A percentile compares a stretch with the other conserved stretches of the same genome.
These are phyloP conservation scores for Lota lota DNA, from an alignment of 2,113 vertebrate species.

Conservation along the genomic window DNA sequence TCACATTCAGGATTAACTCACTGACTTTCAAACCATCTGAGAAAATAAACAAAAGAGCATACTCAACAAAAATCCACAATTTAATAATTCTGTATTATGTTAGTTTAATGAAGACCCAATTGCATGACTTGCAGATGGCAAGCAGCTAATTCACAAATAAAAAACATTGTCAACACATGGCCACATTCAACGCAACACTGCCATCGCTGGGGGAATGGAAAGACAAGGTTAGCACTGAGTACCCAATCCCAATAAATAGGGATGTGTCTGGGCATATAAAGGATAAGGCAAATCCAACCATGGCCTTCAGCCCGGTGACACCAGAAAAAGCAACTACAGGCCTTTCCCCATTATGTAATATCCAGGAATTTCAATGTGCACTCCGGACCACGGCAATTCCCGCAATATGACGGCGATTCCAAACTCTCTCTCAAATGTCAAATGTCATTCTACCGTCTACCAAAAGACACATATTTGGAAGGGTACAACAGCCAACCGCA, in stretches of 20 bases:
- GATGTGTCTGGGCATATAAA: too few relatives aligned
- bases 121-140: slow-evolving; percentile 26
- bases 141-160: slow-evolving; percentile 25
- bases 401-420: slow-evolving; percentile 24
- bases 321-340: slow-evolving; percentile 24
- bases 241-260: too few relatives aligned
- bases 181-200: slow-evolving; percentile 2
- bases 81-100: slow-evolving; percentile 5
- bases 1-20: slow-evolving; percentile 5
- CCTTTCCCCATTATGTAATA: slow-evolving; percentile 37
- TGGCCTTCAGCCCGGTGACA: slow-evolving; percentile 15
- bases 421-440: slow-evolving; percentile 1
- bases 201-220: slow-evolving; percentile 28
- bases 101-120: slow-evolving; percentile 23
- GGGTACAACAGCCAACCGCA: slow-evolving; percentile 23
- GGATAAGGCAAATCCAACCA: too few relatives aligned
- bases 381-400: slow-evolving; percentile 15
- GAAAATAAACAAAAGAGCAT: slow-evolving; percentile 10
- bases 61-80: slow-evolving; percentile 12
- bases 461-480: slow-evolving; percentile 13
- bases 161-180: slow-evolving; percentile 45
- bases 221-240: neutral
- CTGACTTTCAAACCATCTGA: slow-evolving; percentile 8
- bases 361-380: slow-evolving; percentile 21
- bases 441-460: slow-evolving; percentile 18